phyloP scores from a whole-genome alignment of 2,888 invertebrate species.

The Mythimna lalbum region DNA sequence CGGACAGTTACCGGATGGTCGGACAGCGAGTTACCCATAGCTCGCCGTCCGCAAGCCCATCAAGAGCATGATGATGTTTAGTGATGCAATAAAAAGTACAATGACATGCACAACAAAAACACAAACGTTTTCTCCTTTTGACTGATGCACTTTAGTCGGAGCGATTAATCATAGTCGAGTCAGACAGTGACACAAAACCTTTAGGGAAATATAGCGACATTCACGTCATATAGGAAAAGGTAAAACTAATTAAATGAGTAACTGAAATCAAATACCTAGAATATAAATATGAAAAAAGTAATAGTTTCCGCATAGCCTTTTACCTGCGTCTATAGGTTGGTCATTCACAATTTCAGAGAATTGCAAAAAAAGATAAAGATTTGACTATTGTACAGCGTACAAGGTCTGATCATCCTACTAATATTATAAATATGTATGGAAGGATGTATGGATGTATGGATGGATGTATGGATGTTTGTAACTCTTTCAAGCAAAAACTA shows the following conservation, averaged over 20 bases:
- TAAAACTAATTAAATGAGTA: background rate
- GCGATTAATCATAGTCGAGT: slow-evolving; percentile 25
- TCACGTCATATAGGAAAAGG: slow-evolving; percentile 2
- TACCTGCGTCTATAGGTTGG: background rate
- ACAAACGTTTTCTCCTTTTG: background rate
- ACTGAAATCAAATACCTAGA: background rate
- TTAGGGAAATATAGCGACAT: slow-evolving; percentile 5
- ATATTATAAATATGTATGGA: too few species aligned
- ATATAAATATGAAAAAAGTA: background rate
- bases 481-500: too few species aligned
- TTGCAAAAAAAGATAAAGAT: background rate
- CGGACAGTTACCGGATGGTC: too few species aligned
- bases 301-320: background rate
- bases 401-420: too few species aligned
- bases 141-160: slow-evolving; percentile 10
- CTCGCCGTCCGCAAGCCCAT: too few species aligned
- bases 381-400: background rate
- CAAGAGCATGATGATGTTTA: too few species aligned
- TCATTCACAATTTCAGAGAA: background rate
- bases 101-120: background rate
- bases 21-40: too few species aligned
- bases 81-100: too few species aligned
- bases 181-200: slow-evolving; percentile 28
- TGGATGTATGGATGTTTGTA: too few species aligned
- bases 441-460: too few species aligned